Base-by-base conservation (phyloP, 2,797 vertebrate species). In the Gastrophryne carolinensis region DNA sequence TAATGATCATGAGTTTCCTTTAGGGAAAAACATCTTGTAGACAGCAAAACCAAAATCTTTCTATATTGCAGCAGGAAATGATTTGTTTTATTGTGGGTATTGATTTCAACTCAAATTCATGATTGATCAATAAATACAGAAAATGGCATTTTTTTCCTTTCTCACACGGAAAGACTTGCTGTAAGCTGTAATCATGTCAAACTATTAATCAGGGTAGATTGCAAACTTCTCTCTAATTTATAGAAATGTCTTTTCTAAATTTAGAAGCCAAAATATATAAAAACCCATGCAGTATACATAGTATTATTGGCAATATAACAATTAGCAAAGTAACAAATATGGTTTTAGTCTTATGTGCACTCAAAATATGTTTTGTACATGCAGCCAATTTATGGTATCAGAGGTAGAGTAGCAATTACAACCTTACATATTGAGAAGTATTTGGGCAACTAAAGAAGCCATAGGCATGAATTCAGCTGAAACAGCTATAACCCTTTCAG, bases 131-230 rank as follows among this genome's bases (percentile, higher is more conserved):
- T 77, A 37, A 62, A 66, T 57, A 44, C 29, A 65, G 61, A 73
- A 52, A 73, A 63, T 57, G 66, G 47, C 74, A 77, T 75, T 75
- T 68, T 49, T 71, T 63, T 57, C 10, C 62, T 57, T n/a, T 71
- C 10, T 24, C 9, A 10, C 29, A 8, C 15, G 35, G 49, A 10
- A 57, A 77, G 35, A 23, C 35, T 56, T 56, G 10, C 39, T 47
- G 21, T 47, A n/a, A 66, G 44, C 39, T 30, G 47, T 21, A 60
- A 58, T 57, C 67, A 62, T 70, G 66, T 63, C 62, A 70, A 70
- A 70, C 70, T 44, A 64, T 27, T 70, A 64, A 77, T 63, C n/a
- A 68, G 34, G 26, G 11, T 17, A 67, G 24, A 5, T 58, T n/a
- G 50, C 17, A 35, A 37, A 23, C 21, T n/a, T n/a, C n/a, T 67